Percentiles rank a stretch among this genome's conserved stretches.
phyloP scores from a whole-genome alignment of 2,113 vertebrate species.

The Cottus gobio region DNA sequence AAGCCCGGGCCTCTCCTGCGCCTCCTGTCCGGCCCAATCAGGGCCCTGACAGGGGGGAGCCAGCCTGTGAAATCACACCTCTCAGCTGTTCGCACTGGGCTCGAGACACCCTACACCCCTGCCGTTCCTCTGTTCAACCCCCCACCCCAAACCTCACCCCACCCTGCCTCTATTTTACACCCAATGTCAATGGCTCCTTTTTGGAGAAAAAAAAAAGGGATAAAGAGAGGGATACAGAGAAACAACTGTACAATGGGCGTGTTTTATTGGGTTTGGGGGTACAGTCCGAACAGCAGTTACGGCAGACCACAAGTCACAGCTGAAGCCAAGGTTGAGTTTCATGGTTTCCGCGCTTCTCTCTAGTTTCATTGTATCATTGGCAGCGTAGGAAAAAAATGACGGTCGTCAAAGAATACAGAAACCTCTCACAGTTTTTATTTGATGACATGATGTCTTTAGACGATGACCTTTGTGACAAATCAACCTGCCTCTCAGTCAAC shows the following conservation, averaged over 20 bases:
- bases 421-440: not conserved
- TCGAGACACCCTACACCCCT: slow-evolving; percentile 85
- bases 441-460: not conserved
- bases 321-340: slow-evolving; percentile 70
- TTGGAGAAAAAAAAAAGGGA: slow-evolving; percentile 48
- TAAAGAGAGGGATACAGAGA: slow-evolving; percentile 42
- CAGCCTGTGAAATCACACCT: slow-evolving; percentile 90
- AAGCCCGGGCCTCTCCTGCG: slow-evolving; percentile 85
- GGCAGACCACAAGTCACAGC: slow-evolving; percentile 63
- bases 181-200: slow-evolving; percentile 78
- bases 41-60: slow-evolving; percentile 86
- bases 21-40: slow-evolving; percentile 99
- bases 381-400: slow-evolving; percentile 25
- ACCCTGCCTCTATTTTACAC: slow-evolving; percentile 70
- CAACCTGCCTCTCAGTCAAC: not conserved
- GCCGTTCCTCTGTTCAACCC: slow-evolving; percentile 56
- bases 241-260: slow-evolving; percentile 71
- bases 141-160: slow-evolving; percentile 51
- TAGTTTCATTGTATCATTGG: slow-evolving; percentile 22
- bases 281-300: slow-evolving; percentile 66
- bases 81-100: slow-evolving; percentile 94
- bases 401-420: not conserved
- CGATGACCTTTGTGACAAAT: not conserved
- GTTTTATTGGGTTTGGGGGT: slow-evolving; percentile 69
- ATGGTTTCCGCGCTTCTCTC: slow-evolving; percentile 33